A percentile compares a stretch with the other conserved stretches of the same genome.
Conservation (phyloP, 37 sponge, comb jelly and placozoan genomes). For the Ephydatia muelleri region DNA sequence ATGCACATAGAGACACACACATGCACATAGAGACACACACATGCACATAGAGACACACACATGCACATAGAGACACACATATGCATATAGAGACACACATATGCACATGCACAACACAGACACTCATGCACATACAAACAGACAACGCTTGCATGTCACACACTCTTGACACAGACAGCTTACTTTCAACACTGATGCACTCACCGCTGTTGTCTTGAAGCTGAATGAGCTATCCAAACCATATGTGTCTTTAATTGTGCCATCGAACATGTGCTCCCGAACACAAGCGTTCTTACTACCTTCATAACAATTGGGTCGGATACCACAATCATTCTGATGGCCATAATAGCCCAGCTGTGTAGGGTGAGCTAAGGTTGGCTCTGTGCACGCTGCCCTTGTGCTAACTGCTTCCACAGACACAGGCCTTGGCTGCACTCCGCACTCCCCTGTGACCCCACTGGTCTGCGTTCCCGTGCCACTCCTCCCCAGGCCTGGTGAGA, state of each 20-base stretch:
- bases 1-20: neutral
- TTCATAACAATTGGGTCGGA: neutral
- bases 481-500: too few species aligned
- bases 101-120: conserved; percentile 9
- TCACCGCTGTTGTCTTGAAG: neutral
- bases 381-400: neutral
- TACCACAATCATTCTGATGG: neutral
- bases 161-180: neutral
- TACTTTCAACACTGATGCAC: neutral
- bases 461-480: neutral
- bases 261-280: neutral
- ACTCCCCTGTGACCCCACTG: neutral
- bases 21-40: conserved; percentile 9
- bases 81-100: too few species aligned
- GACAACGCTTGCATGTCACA: too few species aligned
- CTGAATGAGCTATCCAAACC: neutral
- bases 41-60: neutral
- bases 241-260: neutral
- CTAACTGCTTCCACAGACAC: neutral
- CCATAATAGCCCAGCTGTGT: neutral
- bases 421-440: neutral
- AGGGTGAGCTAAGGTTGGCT: neutral
- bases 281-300: neutral
- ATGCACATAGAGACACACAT: neutral
- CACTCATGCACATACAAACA: conserved; percentile 1